These are phyloP conservation scores for Apolygus lucorum DNA, from an alignment of 1,140 invertebrate species.

Conservation along the genomic window DNA sequence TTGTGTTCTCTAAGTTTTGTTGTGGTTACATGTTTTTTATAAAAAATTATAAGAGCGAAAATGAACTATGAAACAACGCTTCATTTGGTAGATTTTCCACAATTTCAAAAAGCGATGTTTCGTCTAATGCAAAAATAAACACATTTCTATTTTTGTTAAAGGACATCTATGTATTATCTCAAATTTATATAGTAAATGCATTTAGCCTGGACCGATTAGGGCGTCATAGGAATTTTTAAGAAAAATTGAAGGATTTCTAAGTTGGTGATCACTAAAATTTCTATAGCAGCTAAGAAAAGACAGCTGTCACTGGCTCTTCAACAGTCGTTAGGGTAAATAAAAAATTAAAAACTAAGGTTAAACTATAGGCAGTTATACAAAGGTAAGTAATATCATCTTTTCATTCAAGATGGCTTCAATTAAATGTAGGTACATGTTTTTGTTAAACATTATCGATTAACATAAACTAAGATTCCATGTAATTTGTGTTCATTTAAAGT, in stretches of 20 bases:
- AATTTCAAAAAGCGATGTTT: neutral
- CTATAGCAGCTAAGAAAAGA: neutral
- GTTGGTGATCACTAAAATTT: neutral
- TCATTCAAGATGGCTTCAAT: no score
- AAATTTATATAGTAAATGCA: no score
- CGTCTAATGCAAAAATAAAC: neutral
- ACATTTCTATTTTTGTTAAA: neutral
- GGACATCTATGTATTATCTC: neutral
- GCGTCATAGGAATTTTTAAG: neutral
- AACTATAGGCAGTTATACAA: neutral
- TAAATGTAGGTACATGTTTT: no score
- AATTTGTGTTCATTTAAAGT: no score
- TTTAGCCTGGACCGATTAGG: conserved; percentile 11
- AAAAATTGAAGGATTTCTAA: neutral
- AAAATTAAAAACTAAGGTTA: no score
- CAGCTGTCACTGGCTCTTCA: neutral
- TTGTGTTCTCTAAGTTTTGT: neutral
- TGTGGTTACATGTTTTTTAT: neutral
- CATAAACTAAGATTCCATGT: no score
- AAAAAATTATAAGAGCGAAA: neutral
- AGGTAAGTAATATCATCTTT: neutral
- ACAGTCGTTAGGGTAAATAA: neutral
- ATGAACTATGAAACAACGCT: neutral
- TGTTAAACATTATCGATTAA: no score
- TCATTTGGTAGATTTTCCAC: neutral